A percentile compares a stretch with the other conserved stretches of the same genome.
These are phyloP conservation scores for Drosophila nr. medialis DNA, from an alignment of 2,888 invertebrate genomes.

Conservation along the genomic window DNA sequence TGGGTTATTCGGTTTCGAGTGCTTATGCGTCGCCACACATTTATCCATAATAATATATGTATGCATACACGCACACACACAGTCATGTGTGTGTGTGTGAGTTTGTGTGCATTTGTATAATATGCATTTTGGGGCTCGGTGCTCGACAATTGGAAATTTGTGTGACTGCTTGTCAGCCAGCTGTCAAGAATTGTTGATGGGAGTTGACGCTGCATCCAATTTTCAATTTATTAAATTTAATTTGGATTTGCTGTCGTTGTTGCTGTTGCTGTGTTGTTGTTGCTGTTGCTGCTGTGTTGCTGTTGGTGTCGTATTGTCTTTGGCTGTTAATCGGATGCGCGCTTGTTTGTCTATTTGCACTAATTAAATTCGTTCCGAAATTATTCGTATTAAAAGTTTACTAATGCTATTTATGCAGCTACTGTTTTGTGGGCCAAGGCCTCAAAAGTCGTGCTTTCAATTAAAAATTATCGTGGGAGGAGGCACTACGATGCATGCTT, in stretches of 20 bases:
- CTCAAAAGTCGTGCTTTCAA: conserved; percentile 67
- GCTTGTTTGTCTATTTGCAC: conserved; percentile 51
- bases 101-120: neutral
- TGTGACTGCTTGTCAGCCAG: conserved; percentile 1
- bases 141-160: conserved; percentile 2
- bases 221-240: conserved; percentile 12
- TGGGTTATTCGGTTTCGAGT: conserved; percentile 3
- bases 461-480: conserved; percentile 58
- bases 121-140: conserved; percentile 2
- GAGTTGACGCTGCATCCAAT: conserved; percentile 4
- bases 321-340: conserved; percentile 22
- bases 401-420: conserved; percentile 68
- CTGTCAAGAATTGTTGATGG: conserved; percentile 12
- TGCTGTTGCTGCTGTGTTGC: neutral
- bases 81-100: neutral
- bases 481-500: neutral
- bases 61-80: neutral
- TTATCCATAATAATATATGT: neutral
- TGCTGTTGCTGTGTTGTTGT: neutral
- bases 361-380: conserved; percentile 66
- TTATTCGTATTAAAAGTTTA: conserved; percentile 71
- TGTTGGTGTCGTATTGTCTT: neutral
- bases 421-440: conserved; percentile 54
- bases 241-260: neutral
- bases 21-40: conserved; percentile 8